Base-by-base conservation (phyloP, 2,113 vertebrate genomes). In the Mirza zaza region DNA sequence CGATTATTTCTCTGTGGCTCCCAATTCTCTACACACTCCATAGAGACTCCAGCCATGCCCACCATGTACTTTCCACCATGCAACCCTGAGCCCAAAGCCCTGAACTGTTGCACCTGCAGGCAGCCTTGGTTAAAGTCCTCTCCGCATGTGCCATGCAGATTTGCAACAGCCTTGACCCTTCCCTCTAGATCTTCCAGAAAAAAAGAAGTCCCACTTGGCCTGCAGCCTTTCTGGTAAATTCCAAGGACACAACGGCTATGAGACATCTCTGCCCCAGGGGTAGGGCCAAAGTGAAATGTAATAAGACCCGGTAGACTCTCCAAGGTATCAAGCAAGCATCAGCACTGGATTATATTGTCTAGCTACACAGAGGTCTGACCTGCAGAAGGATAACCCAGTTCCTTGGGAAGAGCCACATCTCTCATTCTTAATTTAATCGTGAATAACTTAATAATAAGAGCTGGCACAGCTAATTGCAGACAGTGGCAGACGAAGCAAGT, bases 381-480 rank as follows among this genome's bases (percentile, higher is more conserved):
- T 4, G 67, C 65, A 63, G 68, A 50, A 59, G n/a, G 34, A 34
- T 13, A 50, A 70, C 8, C 20, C 36, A 32, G 70, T 20, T 84
- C 59, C 59, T 76, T 36, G 6, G 13, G 15, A 68, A n/a, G 61
- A 97, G 18, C 36, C 36, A 39, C 29, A 32, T 70, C 87, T 70
- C 67, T n/a, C n/a, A 9, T 77, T 48, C 50, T 89, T 75, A 21
- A 55, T 36, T 90, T 45, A 95, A 80, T 87, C 48, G n/a, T 34
- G 34, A 77, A 65, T 77, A 68, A 87, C 79, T 94, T 67, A 80
- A 84, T 85, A 59, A 90, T 8, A 23, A 92, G 63, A 77, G 39
- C 52, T 85, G 32, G 48, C 81, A 45, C 27, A 67, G 32, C 39
- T 84, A 70, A 90, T 73, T 89, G 91, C 87, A 92, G 88, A 82